Conservation (phyloP, 2,797 vertebrate genomes). For the Chiroxiphia lanceolata region DNA sequence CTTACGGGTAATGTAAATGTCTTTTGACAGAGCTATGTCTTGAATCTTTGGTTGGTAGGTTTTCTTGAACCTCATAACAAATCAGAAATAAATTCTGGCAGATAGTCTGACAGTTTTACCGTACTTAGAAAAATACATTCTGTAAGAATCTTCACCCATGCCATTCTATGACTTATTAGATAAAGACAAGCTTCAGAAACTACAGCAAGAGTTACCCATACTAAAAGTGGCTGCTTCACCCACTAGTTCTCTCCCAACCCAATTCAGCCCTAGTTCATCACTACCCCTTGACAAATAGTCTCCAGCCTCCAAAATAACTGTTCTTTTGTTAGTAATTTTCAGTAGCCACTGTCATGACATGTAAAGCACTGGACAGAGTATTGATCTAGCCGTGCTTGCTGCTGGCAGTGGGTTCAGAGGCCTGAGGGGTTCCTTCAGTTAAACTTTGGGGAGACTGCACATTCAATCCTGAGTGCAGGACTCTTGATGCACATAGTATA, state of each 20-base stretch:
- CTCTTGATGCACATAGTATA: rapidly evolving
- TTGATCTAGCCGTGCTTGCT: neutral
- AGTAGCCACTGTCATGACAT: neutral
- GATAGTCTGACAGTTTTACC: slow-evolving; percentile 37
- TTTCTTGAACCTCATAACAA: slow-evolving; percentile 36
- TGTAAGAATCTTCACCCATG: neutral
- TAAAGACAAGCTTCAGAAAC: neutral
- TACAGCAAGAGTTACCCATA: neutral
- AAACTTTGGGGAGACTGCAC: neutral
- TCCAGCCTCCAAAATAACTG: neutral
- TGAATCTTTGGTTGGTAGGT: slow-evolving; percentile 16
- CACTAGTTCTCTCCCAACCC: neutral
- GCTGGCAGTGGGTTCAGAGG: neutral
- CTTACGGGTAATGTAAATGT: slow-evolving; percentile 25
- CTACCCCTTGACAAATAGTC: neutral
- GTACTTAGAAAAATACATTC: slow-evolving; percentile 2
- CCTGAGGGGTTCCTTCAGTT: neutral
- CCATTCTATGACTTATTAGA: slow-evolving; percentile 13
- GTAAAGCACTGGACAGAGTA: neutral
- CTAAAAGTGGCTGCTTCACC: neutral
- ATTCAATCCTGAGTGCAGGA: neutral
- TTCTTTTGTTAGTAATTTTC: neutral
- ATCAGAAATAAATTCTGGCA: slow-evolving; percentile 48
- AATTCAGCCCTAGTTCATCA: neutral
- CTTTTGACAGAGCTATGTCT: slow-evolving; percentile 6